Conservation (phyloP, 2,113 vertebrate genomes). For the Pachyramphus minor region DNA sequence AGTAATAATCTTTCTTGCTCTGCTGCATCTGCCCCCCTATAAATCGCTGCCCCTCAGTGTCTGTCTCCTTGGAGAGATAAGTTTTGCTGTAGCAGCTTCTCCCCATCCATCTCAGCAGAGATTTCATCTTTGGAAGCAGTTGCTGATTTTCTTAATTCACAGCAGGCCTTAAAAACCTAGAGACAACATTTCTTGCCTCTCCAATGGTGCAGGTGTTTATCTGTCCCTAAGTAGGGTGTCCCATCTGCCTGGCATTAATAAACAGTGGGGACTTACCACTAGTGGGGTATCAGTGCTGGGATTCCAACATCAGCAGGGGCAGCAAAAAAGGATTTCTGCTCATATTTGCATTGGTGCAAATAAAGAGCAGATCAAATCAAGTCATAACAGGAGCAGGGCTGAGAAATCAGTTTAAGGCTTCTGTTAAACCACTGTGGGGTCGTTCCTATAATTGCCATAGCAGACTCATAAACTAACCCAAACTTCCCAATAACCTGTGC, state of each 20-base stretch:
- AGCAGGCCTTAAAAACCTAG: conserved; percentile 24
- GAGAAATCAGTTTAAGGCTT: neutral
- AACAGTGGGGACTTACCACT: conserved; percentile 21
- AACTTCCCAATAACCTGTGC: conserved; percentile 1
- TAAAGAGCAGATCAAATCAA: neutral
- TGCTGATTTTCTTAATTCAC: conserved; percentile 53
- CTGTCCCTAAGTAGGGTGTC: conserved; percentile 26
- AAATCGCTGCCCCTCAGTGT: conserved; percentile 14
- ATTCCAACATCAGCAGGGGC: neutral
- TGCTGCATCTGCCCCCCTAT: neutral
- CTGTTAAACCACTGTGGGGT: neutral
- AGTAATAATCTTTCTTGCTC: neutral
- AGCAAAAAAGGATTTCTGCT: neutral
- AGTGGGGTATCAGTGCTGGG: neutral
- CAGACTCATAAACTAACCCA: neutral
- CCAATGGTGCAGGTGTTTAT: conserved; percentile 23
- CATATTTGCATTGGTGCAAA: conserved; percentile 7
- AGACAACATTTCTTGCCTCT: neutral
- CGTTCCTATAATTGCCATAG: neutral
- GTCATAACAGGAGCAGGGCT: neutral
- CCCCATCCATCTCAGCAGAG: neutral
- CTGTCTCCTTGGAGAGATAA: neutral
- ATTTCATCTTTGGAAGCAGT: conserved; percentile 24
- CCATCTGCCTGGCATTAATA: neutral
- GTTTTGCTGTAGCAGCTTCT: neutral